Percentiles rank a stretch among this genome's conserved stretches.
These are phyloP conservation scores for Dinoponera quadriceps DNA, from an alignment of 1,140 invertebrate genomes.

Conservation along the genomic window DNA sequence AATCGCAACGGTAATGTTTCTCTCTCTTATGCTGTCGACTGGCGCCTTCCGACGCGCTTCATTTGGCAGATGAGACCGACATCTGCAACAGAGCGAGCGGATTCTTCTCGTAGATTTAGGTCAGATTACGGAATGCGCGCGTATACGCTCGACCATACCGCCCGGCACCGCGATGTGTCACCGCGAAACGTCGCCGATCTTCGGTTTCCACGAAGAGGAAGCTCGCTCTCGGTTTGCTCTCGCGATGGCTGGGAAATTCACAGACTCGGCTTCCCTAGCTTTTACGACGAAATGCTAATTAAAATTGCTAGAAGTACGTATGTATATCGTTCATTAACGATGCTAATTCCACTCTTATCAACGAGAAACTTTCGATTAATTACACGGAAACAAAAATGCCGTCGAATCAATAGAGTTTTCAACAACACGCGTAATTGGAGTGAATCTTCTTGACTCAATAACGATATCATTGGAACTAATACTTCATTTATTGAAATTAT, in stretches of 20 bases:
- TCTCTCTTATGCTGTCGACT: conserved; percentile 19
- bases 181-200: conserved; percentile 30
- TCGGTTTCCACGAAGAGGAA: conserved; percentile 51
- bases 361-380: no score
- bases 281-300: no score
- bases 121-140: conserved; percentile 78
- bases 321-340: no score
- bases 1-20: conserved; percentile 51
- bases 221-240: conserved; percentile 58
- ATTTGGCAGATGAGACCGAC: conserved; percentile 79
- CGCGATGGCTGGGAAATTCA: neutral
- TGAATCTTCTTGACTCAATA: no score
- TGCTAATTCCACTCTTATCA: no score
- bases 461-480: no score
- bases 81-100: conserved; percentile 74
- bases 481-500: no score
- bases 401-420: no score
- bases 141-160: neutral
- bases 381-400: no score
- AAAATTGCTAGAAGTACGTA: no score
- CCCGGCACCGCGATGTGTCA: conserved; percentile 55
- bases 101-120: conserved; percentile 77
- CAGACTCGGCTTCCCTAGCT: no score
- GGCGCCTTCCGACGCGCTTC: conserved; percentile 73
- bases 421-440: no score